A percentile compares a stretch with the other conserved stretches of the same genome.
Conservation (phyloP, 2,113 vertebrate genomes). For the Miniopterus natalensis region DNA sequence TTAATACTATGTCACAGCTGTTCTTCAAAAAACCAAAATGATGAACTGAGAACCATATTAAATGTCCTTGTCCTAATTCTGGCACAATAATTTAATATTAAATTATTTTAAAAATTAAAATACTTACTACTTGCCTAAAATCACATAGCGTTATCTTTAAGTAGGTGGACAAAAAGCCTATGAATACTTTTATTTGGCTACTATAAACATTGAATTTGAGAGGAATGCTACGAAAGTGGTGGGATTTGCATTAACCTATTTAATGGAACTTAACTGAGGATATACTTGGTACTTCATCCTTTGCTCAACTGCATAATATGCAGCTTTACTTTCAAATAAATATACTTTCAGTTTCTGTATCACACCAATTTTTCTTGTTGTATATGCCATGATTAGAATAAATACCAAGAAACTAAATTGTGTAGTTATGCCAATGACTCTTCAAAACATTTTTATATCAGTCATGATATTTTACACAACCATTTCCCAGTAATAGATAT, state of each 20-base stretch:
- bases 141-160: constrained; percentile 38
- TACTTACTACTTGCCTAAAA: background rate
- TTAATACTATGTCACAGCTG: constrained; percentile 24
- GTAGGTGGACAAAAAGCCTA: background rate
- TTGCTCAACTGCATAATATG: background rate
- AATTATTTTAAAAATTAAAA: background rate
- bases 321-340: constrained; percentile 54
- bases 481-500: constrained; percentile 37
- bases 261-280: background rate
- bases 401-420: background rate
- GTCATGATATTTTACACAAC: constrained; percentile 64
- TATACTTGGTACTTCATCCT: constrained; percentile 1
- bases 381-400: background rate
- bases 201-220: background rate
- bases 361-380: background rate
- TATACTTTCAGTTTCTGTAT: constrained; percentile 14
- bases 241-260: background rate
- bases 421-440: constrained; percentile 22
- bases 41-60: constrained; percentile 44
- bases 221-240: background rate
- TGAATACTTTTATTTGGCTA: constrained; percentile 23
- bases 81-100: constrained; percentile 20
- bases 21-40: constrained; percentile 58
- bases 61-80: constrained; percentile 61
- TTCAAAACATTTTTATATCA: constrained; percentile 40